phyloP scores from a whole-genome alignment of 2,113 vertebrate species.

The Mustela nigripes region DNA sequence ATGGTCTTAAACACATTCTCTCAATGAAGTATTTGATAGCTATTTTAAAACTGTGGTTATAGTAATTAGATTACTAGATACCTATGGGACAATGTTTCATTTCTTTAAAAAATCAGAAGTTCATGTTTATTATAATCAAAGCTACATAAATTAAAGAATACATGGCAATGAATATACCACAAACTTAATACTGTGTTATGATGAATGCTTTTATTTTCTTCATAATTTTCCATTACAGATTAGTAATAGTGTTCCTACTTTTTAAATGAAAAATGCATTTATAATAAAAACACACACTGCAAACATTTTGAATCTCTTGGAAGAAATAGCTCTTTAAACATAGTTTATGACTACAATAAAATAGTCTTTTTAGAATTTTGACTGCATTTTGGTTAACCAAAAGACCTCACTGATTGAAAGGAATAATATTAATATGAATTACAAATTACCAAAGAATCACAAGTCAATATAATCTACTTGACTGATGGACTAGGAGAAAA shows the following conservation, averaged over 20 bases:
- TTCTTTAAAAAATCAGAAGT: not conserved
- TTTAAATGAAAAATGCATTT: not conserved
- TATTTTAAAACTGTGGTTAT: not conserved
- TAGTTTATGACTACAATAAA: not conserved
- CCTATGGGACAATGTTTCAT: not conserved
- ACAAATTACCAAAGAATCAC: not conserved
- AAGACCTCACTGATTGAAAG: not conserved
- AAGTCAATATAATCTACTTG: not conserved
- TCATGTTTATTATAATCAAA: not conserved
- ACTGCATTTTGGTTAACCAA: constrained; percentile 20
- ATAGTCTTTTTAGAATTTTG: not conserved
- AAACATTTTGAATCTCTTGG: constrained; percentile 17
- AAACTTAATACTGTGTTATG: not conserved
- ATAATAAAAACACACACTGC: not conserved
- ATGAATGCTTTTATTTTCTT: not conserved
- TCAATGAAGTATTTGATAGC: not conserved
- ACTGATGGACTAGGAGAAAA: not conserved
- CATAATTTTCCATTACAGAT: not conserved
- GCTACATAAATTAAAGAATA: not conserved
- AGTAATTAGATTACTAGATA: not conserved
- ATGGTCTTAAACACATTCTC: not conserved
- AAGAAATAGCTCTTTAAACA: not conserved
- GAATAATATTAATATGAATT: not conserved
- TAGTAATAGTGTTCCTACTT: not conserved
- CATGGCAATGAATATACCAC: not conserved